Base-by-base conservation (phyloP, 2,888 invertebrate genomes). In the Phoenoteleia sp. region DNA sequence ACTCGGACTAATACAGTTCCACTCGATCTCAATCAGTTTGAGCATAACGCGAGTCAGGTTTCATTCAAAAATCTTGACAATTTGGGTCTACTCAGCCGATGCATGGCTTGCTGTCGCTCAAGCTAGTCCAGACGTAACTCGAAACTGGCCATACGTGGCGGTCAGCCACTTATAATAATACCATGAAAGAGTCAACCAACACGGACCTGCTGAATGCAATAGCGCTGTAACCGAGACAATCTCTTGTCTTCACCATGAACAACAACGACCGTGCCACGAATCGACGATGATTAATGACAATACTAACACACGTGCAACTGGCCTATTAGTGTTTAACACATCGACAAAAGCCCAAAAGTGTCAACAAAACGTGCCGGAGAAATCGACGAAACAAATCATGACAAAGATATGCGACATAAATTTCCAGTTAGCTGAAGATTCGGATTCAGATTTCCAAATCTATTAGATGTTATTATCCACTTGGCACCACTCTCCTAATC, bases 101-200 rank as follows among this genome's bases (percentile, higher is more conserved):
- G 90, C 90, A 87, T 88, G 87, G 84, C 77, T 88, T 87, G 86
- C 89, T 89, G 88, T 89, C 86, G 88, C 86, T 75, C 79, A 67
- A 64, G 64, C 85, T 76, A 86, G 86, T 81, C 90, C 91, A 90
- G 91, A 92, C 92, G 91, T 92, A 92, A 92, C 87, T 89, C 89
- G 91, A 92, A 87, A 91, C 91, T 88, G 86, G 87, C 88, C 88
- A 87, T 90, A 88, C 87, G 88, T 89, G 82, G 86, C 86, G 86
- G 87, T 79, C 88, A 86, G 72, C 76, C 82, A 82, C 82, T 77
- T 82, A 82, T 76, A 82, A 81, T 69, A 81, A 77, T 82, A 76
- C 76, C 82, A 77, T 82, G 82, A 82, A 71, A 76, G 66, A 76
- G 72, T 77, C 76, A 58, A 58, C 82, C 72, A 72, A 74, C 77